Evolutionary conservation across 2,797 vertebrate species (phyloP).

Genomic region (Urosaurus nigricauda): DNA sequence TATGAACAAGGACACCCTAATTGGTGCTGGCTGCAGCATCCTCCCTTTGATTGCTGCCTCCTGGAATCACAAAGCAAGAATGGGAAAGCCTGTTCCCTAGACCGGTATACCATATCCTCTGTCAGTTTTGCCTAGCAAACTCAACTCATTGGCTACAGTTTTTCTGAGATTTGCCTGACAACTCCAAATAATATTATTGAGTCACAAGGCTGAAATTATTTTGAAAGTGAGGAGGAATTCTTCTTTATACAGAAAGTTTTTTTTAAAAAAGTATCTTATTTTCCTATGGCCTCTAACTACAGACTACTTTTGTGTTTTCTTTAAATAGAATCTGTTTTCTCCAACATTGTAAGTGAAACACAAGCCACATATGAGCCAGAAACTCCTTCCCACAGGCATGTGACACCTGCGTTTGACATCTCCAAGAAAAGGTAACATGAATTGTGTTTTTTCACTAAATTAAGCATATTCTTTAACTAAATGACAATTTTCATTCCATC

Average conservation of each 20-base stretch:
- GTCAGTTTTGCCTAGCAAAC: neutral
- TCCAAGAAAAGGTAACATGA: conserved; percentile 42
- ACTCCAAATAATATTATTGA: conserved; percentile 6
- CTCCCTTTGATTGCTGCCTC: neutral
- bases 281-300: neutral
- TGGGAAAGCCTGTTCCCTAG: neutral
- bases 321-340: conserved; percentile 35
- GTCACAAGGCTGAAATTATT: neutral
- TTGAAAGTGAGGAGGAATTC: neutral
- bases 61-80: neutral
- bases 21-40: neutral
- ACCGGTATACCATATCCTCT: neutral
- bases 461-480: neutral
- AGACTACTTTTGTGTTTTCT: neutral
- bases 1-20: neutral
- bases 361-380: neutral
- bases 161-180: neutral
- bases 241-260: neutral
- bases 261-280: neutral
- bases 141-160: neutral
- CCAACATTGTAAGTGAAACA: neutral
- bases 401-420: neutral
- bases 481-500: neutral
- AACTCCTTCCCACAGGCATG: neutral
- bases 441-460: fast-evolving